Conservation (phyloP, 2,113 vertebrate genomes). For the Piaya cayana region DNA sequence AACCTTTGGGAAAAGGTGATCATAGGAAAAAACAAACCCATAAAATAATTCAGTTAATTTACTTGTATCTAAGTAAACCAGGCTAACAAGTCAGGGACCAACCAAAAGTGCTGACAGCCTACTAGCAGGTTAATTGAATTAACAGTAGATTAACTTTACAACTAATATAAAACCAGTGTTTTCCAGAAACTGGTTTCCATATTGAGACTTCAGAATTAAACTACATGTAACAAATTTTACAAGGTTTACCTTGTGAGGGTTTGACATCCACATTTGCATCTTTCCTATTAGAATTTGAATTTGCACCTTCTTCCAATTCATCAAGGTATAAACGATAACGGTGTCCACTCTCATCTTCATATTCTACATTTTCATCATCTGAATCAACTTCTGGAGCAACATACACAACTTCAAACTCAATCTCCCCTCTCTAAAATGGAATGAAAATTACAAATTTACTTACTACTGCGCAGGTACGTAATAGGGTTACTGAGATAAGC, state of each 20-base stretch:
- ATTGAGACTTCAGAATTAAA: background rate
- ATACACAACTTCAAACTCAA: slow-evolving; percentile 98
- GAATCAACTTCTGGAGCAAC: slow-evolving; percentile 98
- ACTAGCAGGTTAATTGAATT: slow-evolving; percentile 11
- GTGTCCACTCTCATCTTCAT: slow-evolving; percentile 96
- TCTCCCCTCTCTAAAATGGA: slow-evolving; percentile 88
- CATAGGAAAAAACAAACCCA: background rate
- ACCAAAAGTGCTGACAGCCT: background rate
- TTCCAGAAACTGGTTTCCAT: background rate
- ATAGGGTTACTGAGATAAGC: background rate
- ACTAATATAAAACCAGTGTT: background rate
- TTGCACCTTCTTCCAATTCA: slow-evolving; percentile 86
- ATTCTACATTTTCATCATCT: slow-evolving; percentile 98
- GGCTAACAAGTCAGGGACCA: background rate
- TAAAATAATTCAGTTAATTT: background rate
- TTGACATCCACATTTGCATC: slow-evolving; percentile 75
- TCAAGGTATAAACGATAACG: slow-evolving; percentile 96
- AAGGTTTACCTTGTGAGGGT: slow-evolving; percentile 77
- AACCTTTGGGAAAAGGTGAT: background rate
- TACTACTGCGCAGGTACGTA: background rate
- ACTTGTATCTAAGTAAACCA: slow-evolving; percentile 7
- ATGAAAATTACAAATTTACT: background rate
- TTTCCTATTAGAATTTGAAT: slow-evolving; percentile 72
- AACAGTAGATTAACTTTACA: slow-evolving; percentile 1
- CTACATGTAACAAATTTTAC: background rate